Evolutionary conservation across 2,113 vertebrate species (phyloP), one percentile per base, ranked within the genome.

Genomic region (Salvelinus sp.): DNA sequence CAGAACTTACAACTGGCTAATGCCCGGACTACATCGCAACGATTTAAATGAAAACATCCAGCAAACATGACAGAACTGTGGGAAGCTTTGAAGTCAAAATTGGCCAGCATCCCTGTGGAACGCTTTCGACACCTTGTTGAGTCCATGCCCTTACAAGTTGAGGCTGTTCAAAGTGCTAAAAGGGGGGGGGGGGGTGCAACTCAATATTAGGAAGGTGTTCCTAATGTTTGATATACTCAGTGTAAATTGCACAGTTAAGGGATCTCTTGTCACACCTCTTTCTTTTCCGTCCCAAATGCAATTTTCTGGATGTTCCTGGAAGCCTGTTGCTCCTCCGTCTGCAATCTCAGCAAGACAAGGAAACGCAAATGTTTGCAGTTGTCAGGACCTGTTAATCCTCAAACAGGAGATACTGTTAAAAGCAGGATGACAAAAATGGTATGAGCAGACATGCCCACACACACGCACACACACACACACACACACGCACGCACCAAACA

Each of bases 311-410:
- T 3, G 65, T 30, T 3, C 9, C 75, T 57, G 78, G 38, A 44
- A 81, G 50, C 79, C 70, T 50, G 82, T 86, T 82, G 70, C 57
- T 80, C 88, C 87, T 88, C 85, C 38, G 12, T 6, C 78, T 60
- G 83, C 63, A 75, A 76, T 72, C 68, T 50, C 69, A 64, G 86
- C 76, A 88, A 89, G 81, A 85, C 78, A 79, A 88, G 76, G 77
- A 87, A 87, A 79, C 82, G 78, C 84, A 84, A 74, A 76, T 85
- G 85, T 89, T 87, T 85, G 80, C 82, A 13, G 67, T 90, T 90
- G 86, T 85, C 86, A 81, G 76, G 73, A 81, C 75, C 82, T 77
- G 87, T 76, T 90, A 88, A 89, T 89, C 86, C 85, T 74, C 81
- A 81, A 82, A 86, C 47, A 86, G 81, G 81, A 88, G 82, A 86